Percentiles rank a stretch among this genome's conserved stretches.
These are phyloP conservation scores for Ispidina picta DNA, from an alignment of 2,797 vertebrate species.

Conservation along the genomic window DNA sequence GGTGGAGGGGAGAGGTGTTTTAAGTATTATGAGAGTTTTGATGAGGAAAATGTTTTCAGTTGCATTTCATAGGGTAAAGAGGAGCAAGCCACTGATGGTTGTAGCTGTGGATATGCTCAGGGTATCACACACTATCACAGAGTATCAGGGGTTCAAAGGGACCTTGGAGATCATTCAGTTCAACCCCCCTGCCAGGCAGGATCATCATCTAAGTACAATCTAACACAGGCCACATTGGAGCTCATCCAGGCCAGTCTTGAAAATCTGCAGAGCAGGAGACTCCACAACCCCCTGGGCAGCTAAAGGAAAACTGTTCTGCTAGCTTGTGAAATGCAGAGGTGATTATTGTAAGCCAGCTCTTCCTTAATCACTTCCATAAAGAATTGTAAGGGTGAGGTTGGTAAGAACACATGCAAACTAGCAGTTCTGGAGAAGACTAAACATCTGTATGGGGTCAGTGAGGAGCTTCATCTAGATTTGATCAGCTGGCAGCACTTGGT, in stretches of 20 bases:
- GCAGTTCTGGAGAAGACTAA: constrained; percentile 12
- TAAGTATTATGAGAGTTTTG: background rate
- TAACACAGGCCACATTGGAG: no score
- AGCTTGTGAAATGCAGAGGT: background rate
- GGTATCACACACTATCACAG: background rate
- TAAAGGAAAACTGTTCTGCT: background rate
- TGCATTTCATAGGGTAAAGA: background rate
- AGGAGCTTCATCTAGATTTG: background rate
- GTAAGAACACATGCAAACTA: constrained; percentile 1
- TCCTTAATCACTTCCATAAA: background rate
- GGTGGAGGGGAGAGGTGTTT: background rate
- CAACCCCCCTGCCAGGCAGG: no score
- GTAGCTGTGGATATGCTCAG: background rate
- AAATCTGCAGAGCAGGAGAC: no score
- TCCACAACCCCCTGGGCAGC: background rate
- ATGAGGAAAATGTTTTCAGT: rapidly evolving
- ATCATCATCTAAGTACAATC: no score
- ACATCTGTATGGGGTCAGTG: background rate
- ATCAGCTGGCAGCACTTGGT: background rate
- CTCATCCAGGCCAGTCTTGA: no score
- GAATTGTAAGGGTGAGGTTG: background rate
- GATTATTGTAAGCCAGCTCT: background rate
- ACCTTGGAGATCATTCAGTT: no score
- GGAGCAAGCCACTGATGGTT: background rate
- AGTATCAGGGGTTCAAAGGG: no score